Evolutionary conservation across 2,797 vertebrate genomes (phyloP), one percentile per base, ranked within the genome.

Genomic region (Chelidonichthys spinosus): DNA sequence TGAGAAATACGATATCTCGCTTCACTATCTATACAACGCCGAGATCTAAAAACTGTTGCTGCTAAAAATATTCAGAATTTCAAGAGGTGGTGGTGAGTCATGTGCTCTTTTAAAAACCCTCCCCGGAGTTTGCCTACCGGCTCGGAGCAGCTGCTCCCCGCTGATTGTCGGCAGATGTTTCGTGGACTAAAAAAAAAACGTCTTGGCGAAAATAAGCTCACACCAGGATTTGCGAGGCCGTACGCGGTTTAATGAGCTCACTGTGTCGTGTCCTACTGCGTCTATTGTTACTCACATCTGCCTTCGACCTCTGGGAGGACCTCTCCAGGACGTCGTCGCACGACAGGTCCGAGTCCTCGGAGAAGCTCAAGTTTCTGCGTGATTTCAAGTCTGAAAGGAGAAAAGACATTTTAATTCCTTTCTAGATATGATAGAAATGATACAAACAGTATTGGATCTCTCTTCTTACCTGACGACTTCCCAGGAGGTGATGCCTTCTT

Each of bases 311-410:
- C 94, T 99, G 97, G 53, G 97, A 98, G 37, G 96, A 96, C 40
- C 95, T 94, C 69, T 99, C 98, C 55, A 99, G 91, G 72, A 99
- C 87, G 9, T 99, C 98, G 0, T 99, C 98, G 4, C 96, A 99
- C 81, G 98, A 99, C 74, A 99, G 95, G 89, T 99, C 98, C 0
- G 98, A 99, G 75, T 99, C 98, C 82, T 99, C 98, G 0, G 98
- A 99, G 90, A 98, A 97, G 85, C 98, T 99, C 82, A 97, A 70
- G 85, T 98, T 97, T 39, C 95, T 95, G 18, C 96, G 95, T 0
- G 97, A 92, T 76, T 95, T 96, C 82, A 96, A 83, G 84, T 98
- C 98, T 98, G 87, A 7, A 33, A 69, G n/a, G 39, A 4, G 62
- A 6, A 59, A 39, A 1, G 2, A 53, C 14, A 53, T 2, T 33